These are phyloP conservation scores for Dascyllus trimaculatus DNA, from an alignment of 2,113 vertebrate species.

Conservation along the genomic window DNA sequence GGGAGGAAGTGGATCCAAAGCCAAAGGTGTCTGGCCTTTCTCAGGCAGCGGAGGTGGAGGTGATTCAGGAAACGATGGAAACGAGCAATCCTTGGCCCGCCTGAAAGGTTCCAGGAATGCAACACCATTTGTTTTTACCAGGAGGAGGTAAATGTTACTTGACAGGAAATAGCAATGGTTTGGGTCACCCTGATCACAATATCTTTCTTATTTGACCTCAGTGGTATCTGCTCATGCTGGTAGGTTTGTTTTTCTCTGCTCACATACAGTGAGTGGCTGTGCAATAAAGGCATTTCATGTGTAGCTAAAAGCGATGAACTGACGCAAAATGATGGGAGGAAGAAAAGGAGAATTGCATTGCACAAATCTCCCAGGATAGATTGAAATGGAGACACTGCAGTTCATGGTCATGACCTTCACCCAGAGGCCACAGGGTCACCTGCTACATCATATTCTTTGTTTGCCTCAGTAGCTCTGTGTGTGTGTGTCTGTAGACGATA, in stretches of 20 bases:
- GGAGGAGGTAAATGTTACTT: constrained; percentile 87
- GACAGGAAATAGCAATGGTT: neutral
- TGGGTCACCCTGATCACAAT: neutral
- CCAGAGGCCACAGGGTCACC: neutral
- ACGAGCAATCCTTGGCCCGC: constrained; percentile 89
- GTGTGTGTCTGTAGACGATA: neutral
- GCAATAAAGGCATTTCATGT: neutral
- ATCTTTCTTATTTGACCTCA: neutral
- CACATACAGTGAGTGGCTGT: neutral
- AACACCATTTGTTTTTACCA: constrained; percentile 93
- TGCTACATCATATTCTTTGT: neutral
- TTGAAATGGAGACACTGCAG: neutral
- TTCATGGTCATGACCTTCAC: neutral
- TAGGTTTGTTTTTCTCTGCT: too few relatives aligned
- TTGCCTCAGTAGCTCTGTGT: neutral
- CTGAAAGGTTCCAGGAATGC: constrained; percentile 85
- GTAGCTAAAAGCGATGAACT: neutral
- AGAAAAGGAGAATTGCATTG: neutral
- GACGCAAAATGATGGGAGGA: too few relatives aligned
- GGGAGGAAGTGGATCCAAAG: constrained; percentile 94
- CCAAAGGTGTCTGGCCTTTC: constrained; percentile 92
- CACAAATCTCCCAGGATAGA: neutral
- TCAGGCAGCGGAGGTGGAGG: constrained; percentile 82
- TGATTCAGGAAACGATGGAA: constrained; percentile 80
- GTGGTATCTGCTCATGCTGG: too few relatives aligned